These are phyloP conservation scores for Simalia tracyae DNA, from an alignment of 2,797 vertebrate species.

Conservation along the genomic window DNA sequence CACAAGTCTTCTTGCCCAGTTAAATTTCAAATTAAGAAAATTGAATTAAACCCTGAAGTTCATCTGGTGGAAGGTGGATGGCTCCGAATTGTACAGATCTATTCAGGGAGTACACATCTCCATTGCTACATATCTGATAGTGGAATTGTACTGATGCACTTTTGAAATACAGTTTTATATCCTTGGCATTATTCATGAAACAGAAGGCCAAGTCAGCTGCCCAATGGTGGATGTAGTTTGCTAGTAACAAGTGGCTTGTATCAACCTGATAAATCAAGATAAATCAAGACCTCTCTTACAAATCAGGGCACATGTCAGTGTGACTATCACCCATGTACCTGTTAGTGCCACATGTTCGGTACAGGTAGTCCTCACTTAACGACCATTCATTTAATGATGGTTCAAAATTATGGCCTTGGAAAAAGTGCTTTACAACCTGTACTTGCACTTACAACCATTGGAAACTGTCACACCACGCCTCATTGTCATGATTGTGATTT, in stretches of 20 bases:
- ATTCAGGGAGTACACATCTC: background rate
- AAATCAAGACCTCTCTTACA: background rate
- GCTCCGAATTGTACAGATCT: background rate
- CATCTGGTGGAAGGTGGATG: background rate
- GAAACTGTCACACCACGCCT: no score
- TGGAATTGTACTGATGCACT: background rate
- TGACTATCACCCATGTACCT: background rate
- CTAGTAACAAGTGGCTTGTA: background rate
- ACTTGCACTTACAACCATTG: no score
- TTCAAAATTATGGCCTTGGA: no score
- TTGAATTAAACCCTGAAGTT: background rate
- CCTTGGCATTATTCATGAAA: background rate
- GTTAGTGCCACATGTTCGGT: background rate
- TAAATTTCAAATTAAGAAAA: background rate
- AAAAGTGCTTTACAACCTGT: no score
- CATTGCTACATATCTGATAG: background rate
- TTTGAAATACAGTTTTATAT: background rate
- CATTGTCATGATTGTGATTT: no score
- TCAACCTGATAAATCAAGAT: no score
- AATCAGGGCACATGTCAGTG: background rate
- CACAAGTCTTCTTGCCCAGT: background rate
- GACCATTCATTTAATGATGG: no score
- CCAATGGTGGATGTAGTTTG: background rate
- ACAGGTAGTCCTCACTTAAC: no score
- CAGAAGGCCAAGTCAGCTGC: background rate